Percentiles rank a stretch among this genome's conserved stretches.
phyloP scores from a whole-genome alignment of 1,140 invertebrate genomes.

The Dolichoris vasculosae region DNA sequence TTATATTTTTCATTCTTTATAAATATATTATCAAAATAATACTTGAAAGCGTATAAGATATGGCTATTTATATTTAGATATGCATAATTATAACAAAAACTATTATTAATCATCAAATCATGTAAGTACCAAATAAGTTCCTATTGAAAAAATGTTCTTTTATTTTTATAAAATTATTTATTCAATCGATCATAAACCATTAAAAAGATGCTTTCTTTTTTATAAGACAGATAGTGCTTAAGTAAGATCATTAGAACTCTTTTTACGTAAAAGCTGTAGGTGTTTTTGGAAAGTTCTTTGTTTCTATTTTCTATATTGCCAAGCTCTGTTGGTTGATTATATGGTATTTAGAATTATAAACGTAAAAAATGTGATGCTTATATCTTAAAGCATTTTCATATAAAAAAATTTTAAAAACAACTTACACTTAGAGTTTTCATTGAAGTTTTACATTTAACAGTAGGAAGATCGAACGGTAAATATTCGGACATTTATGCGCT shows the following conservation, averaged over 20 bases:
- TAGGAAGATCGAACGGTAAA: neutral
- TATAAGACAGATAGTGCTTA: neutral
- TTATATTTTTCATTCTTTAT: no score
- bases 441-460: neutral
- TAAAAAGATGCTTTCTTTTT: neutral
- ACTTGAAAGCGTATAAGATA: no score
- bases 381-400: neutral
- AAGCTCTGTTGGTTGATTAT: neutral
- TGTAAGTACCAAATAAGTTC: no score
- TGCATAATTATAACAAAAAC: no score
- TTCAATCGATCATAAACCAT: neutral
- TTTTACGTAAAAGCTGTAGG: neutral
- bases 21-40: no score
- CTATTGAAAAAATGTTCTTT: neutral
- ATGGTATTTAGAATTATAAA: neutral
- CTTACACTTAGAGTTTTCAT: no score
- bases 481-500: neutral
- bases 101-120: no score
- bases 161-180: neutral
- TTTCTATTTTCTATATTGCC: neutral
- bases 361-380: neutral
- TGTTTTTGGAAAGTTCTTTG: neutral
- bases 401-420: neutral
- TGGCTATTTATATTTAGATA: no score
- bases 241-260: neutral